Conservation (phyloP, 2,113 vertebrate species). For the Tonatia bakeri region DNA sequence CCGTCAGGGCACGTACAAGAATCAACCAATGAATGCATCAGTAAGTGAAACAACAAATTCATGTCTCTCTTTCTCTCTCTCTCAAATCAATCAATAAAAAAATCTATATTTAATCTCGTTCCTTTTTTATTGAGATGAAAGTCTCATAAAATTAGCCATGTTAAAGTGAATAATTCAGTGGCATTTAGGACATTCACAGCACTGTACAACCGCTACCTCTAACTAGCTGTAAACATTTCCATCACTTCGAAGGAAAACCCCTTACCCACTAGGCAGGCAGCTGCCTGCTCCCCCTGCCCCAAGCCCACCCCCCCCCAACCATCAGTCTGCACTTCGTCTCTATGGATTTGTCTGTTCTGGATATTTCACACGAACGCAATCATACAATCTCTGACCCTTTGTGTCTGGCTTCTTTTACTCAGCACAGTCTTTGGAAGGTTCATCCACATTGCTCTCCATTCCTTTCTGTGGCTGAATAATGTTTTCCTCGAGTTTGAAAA, state of each 20-base stretch:
- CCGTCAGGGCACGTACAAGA: too few relatives aligned
- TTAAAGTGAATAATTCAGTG: not conserved
- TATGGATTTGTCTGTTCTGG: not conserved
- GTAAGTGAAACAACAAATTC: too few relatives aligned
- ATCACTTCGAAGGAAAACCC: not conserved
- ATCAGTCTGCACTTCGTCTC: not conserved
- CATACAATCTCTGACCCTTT: not conserved
- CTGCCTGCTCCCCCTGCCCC: not conserved
- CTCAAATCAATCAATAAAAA: not conserved
- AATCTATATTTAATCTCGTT: not conserved
- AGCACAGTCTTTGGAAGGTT: not conserved
- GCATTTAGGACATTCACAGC: not conserved
- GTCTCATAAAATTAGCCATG: not conserved
- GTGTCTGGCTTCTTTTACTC: not conserved
- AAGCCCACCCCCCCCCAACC: not conserved
- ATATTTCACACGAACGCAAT: not conserved
- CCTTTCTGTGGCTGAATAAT: not conserved
- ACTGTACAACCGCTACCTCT: not conserved
- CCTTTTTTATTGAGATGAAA: not conserved
- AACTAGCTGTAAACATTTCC: not conserved
- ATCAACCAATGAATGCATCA: too few relatives aligned
- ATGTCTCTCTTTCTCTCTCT: too few relatives aligned
- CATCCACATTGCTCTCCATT: not conserved
- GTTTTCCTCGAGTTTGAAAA: not conserved
- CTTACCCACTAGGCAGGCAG: not conserved